A percentile compares a stretch with the other conserved stretches of the same genome.
These are phyloP conservation scores for Zygogramma bicolorata DNA, from an alignment of 2,888 invertebrate genomes.

Conservation along the genomic window DNA sequence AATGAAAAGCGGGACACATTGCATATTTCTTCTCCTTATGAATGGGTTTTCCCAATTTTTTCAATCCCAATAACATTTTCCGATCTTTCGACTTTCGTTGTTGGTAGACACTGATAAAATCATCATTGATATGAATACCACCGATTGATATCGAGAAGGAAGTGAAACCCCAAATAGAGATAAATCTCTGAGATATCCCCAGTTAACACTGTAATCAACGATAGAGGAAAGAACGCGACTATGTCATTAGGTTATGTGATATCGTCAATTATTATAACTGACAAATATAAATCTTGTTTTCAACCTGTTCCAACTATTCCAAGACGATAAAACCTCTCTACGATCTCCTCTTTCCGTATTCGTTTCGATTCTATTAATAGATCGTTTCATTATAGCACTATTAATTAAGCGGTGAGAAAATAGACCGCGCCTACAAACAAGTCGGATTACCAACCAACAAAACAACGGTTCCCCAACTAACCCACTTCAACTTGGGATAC, in stretches of 20 bases:
- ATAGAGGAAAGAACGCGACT: background rate
- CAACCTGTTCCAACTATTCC: background rate
- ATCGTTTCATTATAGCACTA: background rate
- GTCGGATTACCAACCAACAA: no score
- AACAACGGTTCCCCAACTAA: no score
- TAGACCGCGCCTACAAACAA: no score
- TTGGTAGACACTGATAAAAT: background rate
- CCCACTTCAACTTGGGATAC: background rate
- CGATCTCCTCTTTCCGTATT: background rate
- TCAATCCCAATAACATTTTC: background rate
- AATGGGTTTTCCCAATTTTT: no score
- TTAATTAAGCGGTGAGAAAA: background rate
- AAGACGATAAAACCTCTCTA: background rate
- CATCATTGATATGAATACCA: background rate
- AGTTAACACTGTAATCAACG: background rate
- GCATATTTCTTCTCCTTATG: no score
- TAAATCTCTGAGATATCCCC: constrained; percentile 6
- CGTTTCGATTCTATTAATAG: background rate
- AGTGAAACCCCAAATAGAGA: constrained; percentile 18
- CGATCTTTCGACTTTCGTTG: background rate
- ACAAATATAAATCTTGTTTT: background rate
- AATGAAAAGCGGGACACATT: no score
- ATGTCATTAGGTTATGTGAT: background rate
- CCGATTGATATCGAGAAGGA: background rate
- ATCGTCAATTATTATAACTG: background rate